phyloP scores from a whole-genome alignment of 1,140 invertebrate genomes.

The Zaprionus davidi region DNA sequence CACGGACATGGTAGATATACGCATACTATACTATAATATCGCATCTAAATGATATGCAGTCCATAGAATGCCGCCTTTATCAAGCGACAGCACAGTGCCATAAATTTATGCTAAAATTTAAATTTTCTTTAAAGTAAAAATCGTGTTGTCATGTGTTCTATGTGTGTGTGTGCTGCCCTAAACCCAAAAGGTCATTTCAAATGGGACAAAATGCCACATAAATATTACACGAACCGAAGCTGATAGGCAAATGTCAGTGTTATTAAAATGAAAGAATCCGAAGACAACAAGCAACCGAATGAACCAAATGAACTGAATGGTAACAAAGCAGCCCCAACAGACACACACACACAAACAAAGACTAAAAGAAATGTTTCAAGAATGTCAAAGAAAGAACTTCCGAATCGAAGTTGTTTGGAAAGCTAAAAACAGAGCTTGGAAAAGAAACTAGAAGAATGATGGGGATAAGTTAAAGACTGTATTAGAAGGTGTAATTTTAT shows the following conservation, averaged over 20 bases:
- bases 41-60: conserved; percentile 50
- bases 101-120: conserved; percentile 82
- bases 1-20: conserved; percentile 13
- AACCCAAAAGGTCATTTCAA: conserved; percentile 64
- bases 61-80: conserved; percentile 52
- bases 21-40: conserved; percentile 30
- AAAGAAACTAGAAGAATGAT: not conserved
- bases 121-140: conserved; percentile 69
- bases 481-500: too few species aligned
- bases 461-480: too few species aligned
- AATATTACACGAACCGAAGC: conserved; percentile 69
- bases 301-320: conserved; percentile 41
- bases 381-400: conserved; percentile 50
- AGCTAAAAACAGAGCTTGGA: not conserved
- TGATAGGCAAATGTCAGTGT: conserved; percentile 77
- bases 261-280: conserved; percentile 57
- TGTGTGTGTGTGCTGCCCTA: conserved; percentile 15
- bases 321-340: conserved; percentile 48
- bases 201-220: conserved; percentile 78
- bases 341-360: conserved; percentile 41
- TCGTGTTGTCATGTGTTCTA: conserved; percentile 25
- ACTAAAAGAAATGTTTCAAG: conserved; percentile 42
- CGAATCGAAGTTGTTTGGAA: conserved; percentile 30
- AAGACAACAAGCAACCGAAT: conserved; percentile 32
- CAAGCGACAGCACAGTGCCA: conserved; percentile 46